A percentile compares a stretch with the other conserved stretches of the same genome.
Conservation (phyloP, 2,113 vertebrate species). For the Dipodomys merriami region DNA sequence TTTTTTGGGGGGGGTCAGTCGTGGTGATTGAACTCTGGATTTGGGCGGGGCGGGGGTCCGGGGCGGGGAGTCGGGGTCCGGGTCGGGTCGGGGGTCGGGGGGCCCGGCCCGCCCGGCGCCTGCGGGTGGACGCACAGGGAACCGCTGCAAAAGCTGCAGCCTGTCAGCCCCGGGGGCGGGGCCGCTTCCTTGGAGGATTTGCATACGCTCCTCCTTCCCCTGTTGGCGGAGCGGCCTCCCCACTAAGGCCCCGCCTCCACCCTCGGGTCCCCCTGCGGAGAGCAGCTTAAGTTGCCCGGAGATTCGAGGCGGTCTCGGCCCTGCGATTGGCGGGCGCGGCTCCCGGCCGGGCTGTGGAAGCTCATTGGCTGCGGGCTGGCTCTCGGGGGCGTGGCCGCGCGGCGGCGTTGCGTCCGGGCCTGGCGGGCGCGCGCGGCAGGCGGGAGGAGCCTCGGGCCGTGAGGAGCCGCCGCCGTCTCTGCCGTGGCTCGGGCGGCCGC, state of each 20-base stretch:
- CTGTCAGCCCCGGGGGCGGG: not conserved
- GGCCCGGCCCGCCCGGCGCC: no score
- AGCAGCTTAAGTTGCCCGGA: slow-evolving; percentile 81
- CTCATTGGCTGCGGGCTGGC: slow-evolving; percentile 68
- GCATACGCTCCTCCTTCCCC: slow-evolving; percentile 34
- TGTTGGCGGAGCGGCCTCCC: slow-evolving; percentile 56
- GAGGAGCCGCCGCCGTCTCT: slow-evolving; percentile 76
- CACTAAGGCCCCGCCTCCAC: slow-evolving; percentile 53
- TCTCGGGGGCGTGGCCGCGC: slow-evolving; percentile 52
- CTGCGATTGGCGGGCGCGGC: slow-evolving; percentile 70
- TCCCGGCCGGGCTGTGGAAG: not conserved
- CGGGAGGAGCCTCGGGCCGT: slow-evolving; percentile 73
- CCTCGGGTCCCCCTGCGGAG: slow-evolving; percentile 45
- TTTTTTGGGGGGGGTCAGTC: not conserved
- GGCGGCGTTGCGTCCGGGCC: slow-evolving; percentile 55
- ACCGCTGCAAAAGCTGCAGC: no score
- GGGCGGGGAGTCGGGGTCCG: no score
- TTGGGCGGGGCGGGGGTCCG: no score
- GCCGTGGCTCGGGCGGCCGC: slow-evolving; percentile 54
- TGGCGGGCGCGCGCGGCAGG: slow-evolving; percentile 75
- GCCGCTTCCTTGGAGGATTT: not conserved
- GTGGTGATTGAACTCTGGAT: no score
- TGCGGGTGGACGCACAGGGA: no score
- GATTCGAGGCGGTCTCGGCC: slow-evolving; percentile 69
- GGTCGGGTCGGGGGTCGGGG: no score